Conservation (phyloP, 2,888 invertebrate genomes). For the Volucella inflata region DNA sequence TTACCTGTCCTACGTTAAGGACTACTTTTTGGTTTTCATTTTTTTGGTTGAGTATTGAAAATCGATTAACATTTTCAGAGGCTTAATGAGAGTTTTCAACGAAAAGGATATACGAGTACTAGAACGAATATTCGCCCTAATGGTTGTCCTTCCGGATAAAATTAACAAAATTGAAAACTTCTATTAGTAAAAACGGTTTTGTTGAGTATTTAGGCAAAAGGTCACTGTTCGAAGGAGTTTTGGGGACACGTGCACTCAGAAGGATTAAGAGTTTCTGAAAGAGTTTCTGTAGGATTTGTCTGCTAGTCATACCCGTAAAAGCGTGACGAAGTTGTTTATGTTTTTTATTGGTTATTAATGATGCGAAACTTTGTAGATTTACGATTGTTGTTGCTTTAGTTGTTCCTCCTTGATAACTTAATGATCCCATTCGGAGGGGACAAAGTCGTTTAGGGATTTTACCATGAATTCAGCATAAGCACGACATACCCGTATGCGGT, state of each 20-base stretch:
- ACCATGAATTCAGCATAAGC: not conserved
- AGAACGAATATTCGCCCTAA: slow-evolving; percentile 23
- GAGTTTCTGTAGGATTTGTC: not conserved
- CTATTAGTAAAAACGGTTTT: too few species aligned
- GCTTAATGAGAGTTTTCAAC: slow-evolving; percentile 41
- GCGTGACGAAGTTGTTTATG: slow-evolving; percentile 14
- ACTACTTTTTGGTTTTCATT: not conserved
- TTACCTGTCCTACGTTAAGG: slow-evolving; percentile 3
- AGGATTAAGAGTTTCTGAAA: too few species aligned
- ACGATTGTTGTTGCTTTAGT: not conserved
- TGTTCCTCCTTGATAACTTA: slow-evolving; percentile 12
- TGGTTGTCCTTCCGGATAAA: slow-evolving; percentile 46
- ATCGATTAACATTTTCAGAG: slow-evolving; percentile 44
- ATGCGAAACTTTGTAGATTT: not conserved
- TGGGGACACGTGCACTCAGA: slow-evolving; percentile 29
- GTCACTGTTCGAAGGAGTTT: slow-evolving; percentile 8
- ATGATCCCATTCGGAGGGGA: not conserved
- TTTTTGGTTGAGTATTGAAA: slow-evolving; percentile 42
- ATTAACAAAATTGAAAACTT: too few species aligned
- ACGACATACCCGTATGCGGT: slow-evolving; percentile 21
- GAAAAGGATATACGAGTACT: not conserved
- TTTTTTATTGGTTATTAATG: slow-evolving; percentile 19
- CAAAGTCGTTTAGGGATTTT: not conserved
- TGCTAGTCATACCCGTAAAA: not conserved
- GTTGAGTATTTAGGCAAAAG: too few species aligned